These are phyloP conservation scores for Microctonus brassicae DNA, from an alignment of 2,888 invertebrate genomes.

Conservation along the genomic window DNA sequence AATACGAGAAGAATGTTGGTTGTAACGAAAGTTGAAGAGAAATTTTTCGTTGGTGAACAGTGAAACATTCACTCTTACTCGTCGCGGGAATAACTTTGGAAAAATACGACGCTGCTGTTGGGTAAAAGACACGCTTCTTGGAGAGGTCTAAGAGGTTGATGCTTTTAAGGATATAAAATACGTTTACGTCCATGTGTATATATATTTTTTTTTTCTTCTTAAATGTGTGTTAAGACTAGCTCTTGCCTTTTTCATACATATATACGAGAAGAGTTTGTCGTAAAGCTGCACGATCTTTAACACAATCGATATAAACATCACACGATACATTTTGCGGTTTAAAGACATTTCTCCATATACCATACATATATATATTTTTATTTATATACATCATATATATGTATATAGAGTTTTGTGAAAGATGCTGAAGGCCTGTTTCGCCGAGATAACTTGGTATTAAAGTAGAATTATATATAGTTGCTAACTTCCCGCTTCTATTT, in stretches of 20 bases:
- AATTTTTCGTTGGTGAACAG: conserved; percentile 1
- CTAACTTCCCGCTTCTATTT: conserved; percentile 9
- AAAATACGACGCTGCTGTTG: conserved; percentile 5
- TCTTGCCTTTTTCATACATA: neutral
- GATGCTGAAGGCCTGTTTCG: conserved; percentile 13
- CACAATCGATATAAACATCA: conserved; percentile 13
- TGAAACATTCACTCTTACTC: conserved; percentile 1
- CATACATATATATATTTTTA: too few species aligned
- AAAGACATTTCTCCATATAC: too few species aligned
- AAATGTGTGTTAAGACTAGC: conserved; percentile 7
- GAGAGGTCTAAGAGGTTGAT: conserved; percentile 56
- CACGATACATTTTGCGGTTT: neutral
- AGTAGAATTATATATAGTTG: conserved; percentile 4
- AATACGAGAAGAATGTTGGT: neutral
- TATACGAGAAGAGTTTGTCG: conserved; percentile 36
- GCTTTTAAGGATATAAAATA: conserved; percentile 65
- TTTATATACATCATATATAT: too few species aligned
- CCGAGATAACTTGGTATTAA: conserved; percentile 9
- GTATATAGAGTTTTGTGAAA: neutral
- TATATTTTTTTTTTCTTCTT: too few species aligned
- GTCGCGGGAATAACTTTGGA: neutral
- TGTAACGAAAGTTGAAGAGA: conserved; percentile 1
- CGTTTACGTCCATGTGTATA: conserved; percentile 40
- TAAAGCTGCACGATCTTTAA: conserved; percentile 43
- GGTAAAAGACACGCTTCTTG: conserved; percentile 28